Evolutionary conservation across 1,140 invertebrate genomes (phyloP).

Genomic region (Bathynomus jamesi): DNA sequence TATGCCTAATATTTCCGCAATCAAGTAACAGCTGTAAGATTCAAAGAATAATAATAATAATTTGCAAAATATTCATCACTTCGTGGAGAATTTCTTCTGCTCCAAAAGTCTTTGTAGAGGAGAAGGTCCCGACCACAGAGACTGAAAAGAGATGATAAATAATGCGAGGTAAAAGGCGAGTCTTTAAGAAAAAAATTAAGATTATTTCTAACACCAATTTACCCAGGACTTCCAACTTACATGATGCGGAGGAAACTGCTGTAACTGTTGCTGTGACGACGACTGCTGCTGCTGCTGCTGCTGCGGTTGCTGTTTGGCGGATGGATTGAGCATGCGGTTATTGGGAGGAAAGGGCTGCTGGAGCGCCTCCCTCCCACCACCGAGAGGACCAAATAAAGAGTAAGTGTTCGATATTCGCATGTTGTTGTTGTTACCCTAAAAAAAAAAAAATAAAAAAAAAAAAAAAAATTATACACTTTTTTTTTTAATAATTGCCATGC

Average conservation of each 20-base stretch:
- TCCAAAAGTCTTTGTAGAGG: background rate
- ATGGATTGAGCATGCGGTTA: background rate
- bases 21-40: no score
- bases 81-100: background rate
- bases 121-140: background rate
- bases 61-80: no score
- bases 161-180: no score
- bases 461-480: background rate
- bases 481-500: background rate
- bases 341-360: background rate
- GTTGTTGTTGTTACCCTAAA: slow-evolving; percentile 13
- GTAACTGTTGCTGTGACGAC: background rate
- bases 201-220: no score
- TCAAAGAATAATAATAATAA: no score
- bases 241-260: background rate
- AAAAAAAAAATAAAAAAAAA: background rate
- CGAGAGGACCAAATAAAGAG: slow-evolving; percentile 57
- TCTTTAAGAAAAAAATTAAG: no score
- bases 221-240: no score
- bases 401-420: slow-evolving; percentile 50
- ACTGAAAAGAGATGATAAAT: background rate
- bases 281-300: background rate
- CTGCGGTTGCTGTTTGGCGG: background rate
- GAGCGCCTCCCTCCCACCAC: slow-evolving; percentile 41
- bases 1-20: no score